A percentile compares a stretch with the other conserved stretches of the same genome.
phyloP scores from a whole-genome alignment of 2,113 vertebrate species.

The Nannobrachium achirus region DNA sequence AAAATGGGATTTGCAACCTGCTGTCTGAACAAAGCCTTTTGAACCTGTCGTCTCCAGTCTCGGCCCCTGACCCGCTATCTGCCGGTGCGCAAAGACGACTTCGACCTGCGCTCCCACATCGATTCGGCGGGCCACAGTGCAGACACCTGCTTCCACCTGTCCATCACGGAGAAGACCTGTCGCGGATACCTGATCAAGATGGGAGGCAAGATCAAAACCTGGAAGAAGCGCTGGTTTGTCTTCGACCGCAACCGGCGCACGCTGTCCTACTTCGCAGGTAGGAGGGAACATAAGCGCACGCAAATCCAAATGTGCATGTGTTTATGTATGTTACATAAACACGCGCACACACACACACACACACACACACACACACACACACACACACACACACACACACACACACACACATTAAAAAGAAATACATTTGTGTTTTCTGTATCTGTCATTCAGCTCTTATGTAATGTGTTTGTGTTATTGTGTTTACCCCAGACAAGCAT shows the following conservation, averaged over 20 bases:
- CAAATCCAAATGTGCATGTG: no score
- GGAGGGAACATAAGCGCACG: not conserved
- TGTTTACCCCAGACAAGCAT: constrained; percentile 88
- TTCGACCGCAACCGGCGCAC: constrained; percentile 96
- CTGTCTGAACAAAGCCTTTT: no score
- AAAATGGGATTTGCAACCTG: no score
- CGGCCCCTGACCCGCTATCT: constrained; percentile 95
- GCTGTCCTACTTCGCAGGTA: constrained; percentile 93
- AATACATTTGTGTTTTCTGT: not conserved
- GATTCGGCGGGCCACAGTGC: constrained; percentile 93
- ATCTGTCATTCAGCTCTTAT: not conserved
- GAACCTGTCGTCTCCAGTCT: constrained; percentile 74
- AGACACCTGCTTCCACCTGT: constrained; percentile 92
- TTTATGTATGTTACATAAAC: no score
- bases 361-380: not conserved
- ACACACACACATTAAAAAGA: not conserved
- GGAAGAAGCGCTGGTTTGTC: constrained; percentile 97
- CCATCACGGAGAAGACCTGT: constrained; percentile 95
- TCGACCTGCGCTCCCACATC: constrained; percentile 90
- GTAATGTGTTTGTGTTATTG: constrained; percentile 6
- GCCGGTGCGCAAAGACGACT: constrained; percentile 92
- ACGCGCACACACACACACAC: not conserved
- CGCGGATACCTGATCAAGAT: constrained; percentile 95
- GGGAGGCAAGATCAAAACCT: constrained; percentile 98
- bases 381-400: not conserved